phyloP scores from a whole-genome alignment of 2,888 invertebrate genomes.

The Agrotis segetum region DNA sequence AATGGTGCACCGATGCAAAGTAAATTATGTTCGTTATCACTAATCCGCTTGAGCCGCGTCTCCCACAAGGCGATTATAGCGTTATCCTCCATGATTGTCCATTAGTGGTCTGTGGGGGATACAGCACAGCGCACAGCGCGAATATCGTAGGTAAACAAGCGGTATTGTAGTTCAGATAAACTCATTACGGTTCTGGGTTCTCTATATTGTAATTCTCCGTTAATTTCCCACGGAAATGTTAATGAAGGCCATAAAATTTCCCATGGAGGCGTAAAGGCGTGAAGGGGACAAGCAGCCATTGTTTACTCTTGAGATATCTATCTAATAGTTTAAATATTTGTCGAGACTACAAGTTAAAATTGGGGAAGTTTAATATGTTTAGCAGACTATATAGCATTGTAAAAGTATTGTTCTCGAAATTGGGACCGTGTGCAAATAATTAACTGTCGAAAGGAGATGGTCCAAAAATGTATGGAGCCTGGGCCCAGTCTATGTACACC shows the following conservation, averaged over 20 bases:
- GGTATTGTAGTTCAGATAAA: conserved; percentile 15
- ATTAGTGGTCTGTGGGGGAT: conserved; percentile 38
- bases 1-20: conserved; percentile 29
- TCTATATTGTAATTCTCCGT: background rate
- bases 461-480: too few relatives aligned
- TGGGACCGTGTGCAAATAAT: too few relatives aligned
- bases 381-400: background rate
- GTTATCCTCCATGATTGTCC: conserved; percentile 53
- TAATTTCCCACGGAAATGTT: background rate
- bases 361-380: background rate
- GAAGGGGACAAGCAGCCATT: background rate
- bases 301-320: too few relatives aligned
- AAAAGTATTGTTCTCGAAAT: too few relatives aligned
- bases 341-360: too few relatives aligned
- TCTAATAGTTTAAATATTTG: background rate
- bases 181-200: background rate
- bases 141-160: conserved; percentile 6
- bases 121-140: background rate
- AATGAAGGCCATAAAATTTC: background rate
- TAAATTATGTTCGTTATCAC: conserved; percentile 54
- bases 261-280: background rate
- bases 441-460: too few relatives aligned
- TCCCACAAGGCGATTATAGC: conserved; percentile 41
- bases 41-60: conserved; percentile 41
- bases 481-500: too few relatives aligned